Evolutionary conservation across 2,888 invertebrate genomes (phyloP), one percentile per base, ranked within the genome.

Genomic region (Ectemnius lituratus): DNA sequence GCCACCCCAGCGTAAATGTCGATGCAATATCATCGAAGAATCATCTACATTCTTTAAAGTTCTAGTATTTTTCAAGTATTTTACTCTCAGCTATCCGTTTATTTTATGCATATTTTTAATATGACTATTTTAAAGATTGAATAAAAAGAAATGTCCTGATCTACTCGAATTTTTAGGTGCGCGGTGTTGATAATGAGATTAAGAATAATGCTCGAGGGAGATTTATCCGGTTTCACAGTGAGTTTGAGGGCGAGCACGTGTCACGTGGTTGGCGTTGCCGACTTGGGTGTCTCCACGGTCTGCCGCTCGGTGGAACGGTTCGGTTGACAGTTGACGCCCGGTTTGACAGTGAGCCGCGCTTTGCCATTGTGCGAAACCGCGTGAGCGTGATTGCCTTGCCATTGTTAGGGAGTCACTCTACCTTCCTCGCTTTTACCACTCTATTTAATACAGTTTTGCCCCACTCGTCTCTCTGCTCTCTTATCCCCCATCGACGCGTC

Each of bases 261-360:
- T 60, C 27, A 27, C 65, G 65, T 66, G 66, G 66, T 73, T 56
- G 27, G 64, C 67, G 57, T 70, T 70, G 66, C 67, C 66, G 70
- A 59, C 61, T 23, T 57, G 49, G 45, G 70, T 72, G 61, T 76
- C 74, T 82, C 80, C 79, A 81, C 83, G 82, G 73, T 82, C 83
- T 83, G 81, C 76, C 82, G 73, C 83, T 73, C 69, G 75, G 69
- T 20, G 70, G 70, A 81, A 83, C 82, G 76, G 63, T 62, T 82
- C 76, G 65, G 88, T 90, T 86, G 89, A 89, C 89, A 89, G 88
- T 89, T 89, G 90, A 90, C 90, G 90, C 86, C 37, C 87, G 82
- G 85, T 89, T 89, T 90, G 90, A 90, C 90, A 87, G 85, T 85
- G 81, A 83, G 75, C 80, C 82, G 86, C 81, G 84, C 83, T 81